Evolutionary conservation across 2,888 invertebrate genomes (phyloP).

Genomic region (Penaeus monodon): DNA sequence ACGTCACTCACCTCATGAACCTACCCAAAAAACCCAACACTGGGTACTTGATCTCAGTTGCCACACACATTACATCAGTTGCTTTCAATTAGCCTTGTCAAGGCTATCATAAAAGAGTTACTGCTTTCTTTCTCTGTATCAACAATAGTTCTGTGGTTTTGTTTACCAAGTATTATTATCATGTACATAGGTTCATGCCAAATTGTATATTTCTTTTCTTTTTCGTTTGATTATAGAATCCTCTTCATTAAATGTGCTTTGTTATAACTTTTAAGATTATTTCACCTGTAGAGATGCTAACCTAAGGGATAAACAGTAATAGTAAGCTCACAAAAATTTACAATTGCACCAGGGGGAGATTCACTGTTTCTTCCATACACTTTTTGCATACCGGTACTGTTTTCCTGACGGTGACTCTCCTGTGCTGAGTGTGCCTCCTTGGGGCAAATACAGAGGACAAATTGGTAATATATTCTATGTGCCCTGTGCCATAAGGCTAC

Average conservation of each 20-base stretch:
- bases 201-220: slow-evolving; percentile 40
- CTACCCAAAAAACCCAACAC: slow-evolving; percentile 25
- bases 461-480: slow-evolving; percentile 52
- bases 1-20: slow-evolving; percentile 31
- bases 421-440: slow-evolving; percentile 50
- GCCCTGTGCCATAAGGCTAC: slow-evolving; percentile 36
- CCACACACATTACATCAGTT: slow-evolving; percentile 13
- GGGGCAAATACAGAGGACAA: slow-evolving; percentile 53
- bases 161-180: slow-evolving; percentile 33
- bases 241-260: slow-evolving; percentile 15
- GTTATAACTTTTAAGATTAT: slow-evolving; percentile 24
- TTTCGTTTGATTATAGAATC: slow-evolving; percentile 8
- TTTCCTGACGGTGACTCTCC: slow-evolving; percentile 34
- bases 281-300: slow-evolving; percentile 18
- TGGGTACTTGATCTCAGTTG: slow-evolving; percentile 56
- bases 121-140: slow-evolving; percentile 16
- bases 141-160: slow-evolving; percentile 12
- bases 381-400: slow-evolving; percentile 12
- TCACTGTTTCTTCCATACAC: slow-evolving; percentile 21
- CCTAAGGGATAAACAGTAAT: slow-evolving; percentile 41
- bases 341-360: slow-evolving; percentile 1
- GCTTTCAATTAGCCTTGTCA: slow-evolving; percentile 2
- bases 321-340: slow-evolving; percentile 4
- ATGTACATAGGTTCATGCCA: slow-evolving; percentile 18
- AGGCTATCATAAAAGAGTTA: slow-evolving; percentile 18